Conservation (phyloP, 2,888 invertebrate species). For the Leptura quadrifasciata region DNA sequence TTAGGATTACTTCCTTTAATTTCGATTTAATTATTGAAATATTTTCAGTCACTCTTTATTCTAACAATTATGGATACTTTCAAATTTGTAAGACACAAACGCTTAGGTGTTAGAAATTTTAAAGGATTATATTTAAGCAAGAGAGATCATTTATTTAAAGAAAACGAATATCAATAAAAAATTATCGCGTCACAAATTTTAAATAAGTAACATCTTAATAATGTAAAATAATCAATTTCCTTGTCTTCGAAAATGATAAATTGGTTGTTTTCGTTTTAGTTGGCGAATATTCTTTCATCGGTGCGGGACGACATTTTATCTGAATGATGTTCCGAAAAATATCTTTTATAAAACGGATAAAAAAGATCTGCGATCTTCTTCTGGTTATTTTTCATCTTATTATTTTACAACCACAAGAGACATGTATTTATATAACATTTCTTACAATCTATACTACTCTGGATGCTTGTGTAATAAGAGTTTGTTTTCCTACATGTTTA, state of each 20-base stretch:
- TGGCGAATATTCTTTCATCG: background rate
- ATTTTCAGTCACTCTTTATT: too few species aligned
- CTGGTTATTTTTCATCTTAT: slow-evolving; percentile 2
- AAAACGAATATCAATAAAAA: background rate
- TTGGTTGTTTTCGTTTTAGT: slow-evolving; percentile 10
- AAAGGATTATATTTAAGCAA: too few species aligned
- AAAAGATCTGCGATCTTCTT: background rate
- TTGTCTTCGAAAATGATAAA: slow-evolving; percentile 16
- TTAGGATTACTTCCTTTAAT: too few species aligned
- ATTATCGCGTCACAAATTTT: background rate
- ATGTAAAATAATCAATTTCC: slow-evolving; percentile 19
- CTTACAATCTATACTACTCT: too few species aligned
- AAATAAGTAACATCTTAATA: slow-evolving; percentile 1
- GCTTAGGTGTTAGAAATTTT: too few species aligned
- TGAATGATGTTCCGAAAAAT: slow-evolving; percentile 4
- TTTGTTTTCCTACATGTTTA: too few species aligned
- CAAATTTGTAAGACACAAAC: too few species aligned
- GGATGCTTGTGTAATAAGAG: too few species aligned
- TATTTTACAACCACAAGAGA: background rate
- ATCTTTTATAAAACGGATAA: background rate
- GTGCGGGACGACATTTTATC: background rate
- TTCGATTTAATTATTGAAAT: too few species aligned
- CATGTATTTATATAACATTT: background rate
- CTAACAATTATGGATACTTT: too few species aligned
- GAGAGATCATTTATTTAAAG: background rate